phyloP scores from a whole-genome alignment of 2,797 vertebrate genomes.

The Anas capensis region DNA sequence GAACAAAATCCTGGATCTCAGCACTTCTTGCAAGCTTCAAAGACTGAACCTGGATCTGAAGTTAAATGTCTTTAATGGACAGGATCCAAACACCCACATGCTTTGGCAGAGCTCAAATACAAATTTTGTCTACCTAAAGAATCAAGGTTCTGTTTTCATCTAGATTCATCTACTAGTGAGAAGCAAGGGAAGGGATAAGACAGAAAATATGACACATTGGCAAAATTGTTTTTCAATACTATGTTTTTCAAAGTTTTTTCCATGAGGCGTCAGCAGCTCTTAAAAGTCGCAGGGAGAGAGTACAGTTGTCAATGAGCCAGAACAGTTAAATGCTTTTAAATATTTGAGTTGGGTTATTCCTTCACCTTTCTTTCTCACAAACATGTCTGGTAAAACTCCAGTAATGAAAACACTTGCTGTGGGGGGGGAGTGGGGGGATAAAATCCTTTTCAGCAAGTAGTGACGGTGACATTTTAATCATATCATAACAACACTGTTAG shows the following conservation, averaged over 20 bases:
- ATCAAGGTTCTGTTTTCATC: constrained; percentile 51
- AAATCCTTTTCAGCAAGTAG: constrained; percentile 58
- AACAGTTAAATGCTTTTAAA: constrained; percentile 45
- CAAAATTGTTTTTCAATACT: constrained; percentile 60
- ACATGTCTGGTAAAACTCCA: constrained; percentile 56
- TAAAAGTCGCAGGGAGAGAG: constrained; percentile 56
- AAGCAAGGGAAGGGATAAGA: constrained; percentile 29
- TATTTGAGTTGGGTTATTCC: constrained; percentile 60
- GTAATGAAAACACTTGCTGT: constrained; percentile 67
- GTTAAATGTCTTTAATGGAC: constrained; percentile 37
- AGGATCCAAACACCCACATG: constrained; percentile 54
- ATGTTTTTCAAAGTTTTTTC: constrained; percentile 70
- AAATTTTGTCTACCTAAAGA: constrained; percentile 60
- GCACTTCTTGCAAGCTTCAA: background rate
- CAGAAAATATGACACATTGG: constrained; percentile 69
- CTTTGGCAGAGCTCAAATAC: constrained; percentile 45
- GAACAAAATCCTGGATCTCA: constrained; percentile 33
- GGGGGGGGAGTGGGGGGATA: constrained; percentile 36
- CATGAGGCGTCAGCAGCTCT: constrained; percentile 57
- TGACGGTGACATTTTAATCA: constrained; percentile 52
- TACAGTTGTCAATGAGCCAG: constrained; percentile 61
- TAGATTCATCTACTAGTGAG: constrained; percentile 32
- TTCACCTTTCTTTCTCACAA: constrained; percentile 67
- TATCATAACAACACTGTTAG: constrained; percentile 32
- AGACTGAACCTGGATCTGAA: constrained; percentile 43